These are phyloP conservation scores for Atherix ibis DNA, from an alignment of 2,888 invertebrate genomes.

Conservation along the genomic window DNA sequence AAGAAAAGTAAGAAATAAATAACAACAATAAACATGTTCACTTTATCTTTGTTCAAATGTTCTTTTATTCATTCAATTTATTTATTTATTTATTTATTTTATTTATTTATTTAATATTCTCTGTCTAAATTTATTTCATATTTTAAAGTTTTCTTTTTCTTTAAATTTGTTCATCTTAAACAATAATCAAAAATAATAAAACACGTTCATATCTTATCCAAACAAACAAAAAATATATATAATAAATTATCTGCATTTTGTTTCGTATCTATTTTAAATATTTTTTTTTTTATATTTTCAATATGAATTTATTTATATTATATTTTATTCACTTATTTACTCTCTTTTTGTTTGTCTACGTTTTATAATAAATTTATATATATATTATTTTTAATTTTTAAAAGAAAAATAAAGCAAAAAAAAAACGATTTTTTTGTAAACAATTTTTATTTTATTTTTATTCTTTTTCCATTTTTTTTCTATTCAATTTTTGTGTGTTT, in stretches of 20 bases:
- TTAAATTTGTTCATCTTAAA: neutral
- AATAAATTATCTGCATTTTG: conserved; percentile 4
- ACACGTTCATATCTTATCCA: neutral
- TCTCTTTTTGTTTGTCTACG: conserved; percentile 1
- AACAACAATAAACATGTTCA: no score
- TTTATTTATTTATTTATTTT: no score
- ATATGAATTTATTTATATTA: conserved; percentile 8
- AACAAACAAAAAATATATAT: conserved; percentile 4
- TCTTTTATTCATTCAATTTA: conserved; percentile 3
- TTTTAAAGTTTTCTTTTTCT: neutral
- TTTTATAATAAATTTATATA: conserved; percentile 1
- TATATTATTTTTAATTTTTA: conserved; percentile 1
- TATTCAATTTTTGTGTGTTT: no score
- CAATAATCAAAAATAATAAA: neutral
- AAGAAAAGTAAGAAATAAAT: no score
- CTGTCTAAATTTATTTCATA: conserved; percentile 2
- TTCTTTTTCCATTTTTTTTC: no score
- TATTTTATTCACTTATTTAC: conserved; percentile 1
- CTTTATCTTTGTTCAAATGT: no score
- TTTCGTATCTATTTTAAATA: no score
- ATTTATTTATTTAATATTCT: conserved; percentile 3
- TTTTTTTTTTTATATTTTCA: no score
- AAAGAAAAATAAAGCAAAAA: conserved; percentile 5
- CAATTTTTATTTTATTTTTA: no score
- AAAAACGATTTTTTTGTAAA: no score